Conservation (phyloP, 2,113 vertebrate species). For the Perca schrenkii region DNA sequence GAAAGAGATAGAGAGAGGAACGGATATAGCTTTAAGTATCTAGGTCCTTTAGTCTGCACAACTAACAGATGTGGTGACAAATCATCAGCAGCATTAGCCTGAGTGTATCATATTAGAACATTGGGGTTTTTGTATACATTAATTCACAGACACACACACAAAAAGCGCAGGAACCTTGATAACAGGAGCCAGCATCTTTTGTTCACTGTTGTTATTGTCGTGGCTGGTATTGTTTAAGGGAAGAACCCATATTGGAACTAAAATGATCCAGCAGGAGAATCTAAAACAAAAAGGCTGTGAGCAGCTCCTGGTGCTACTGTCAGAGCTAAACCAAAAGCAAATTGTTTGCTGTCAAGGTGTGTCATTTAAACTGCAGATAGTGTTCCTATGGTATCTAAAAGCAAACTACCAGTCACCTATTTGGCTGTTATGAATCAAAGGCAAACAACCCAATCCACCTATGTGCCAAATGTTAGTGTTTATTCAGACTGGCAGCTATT, state of each 20-base stretch:
- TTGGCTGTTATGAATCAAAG: slow-evolving; percentile 5
- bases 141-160: neutral
- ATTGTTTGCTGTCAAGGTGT: slow-evolving; percentile 1
- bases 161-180: neutral
- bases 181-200: slow-evolving; percentile 25
- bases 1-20: slow-evolving; percentile 19
- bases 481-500: slow-evolving; percentile 31
- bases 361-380: neutral
- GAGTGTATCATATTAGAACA: slow-evolving; percentile 23
- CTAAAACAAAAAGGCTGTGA: slow-evolving; percentile 8
- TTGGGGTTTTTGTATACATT: neutral
- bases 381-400: neutral
- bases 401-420: slow-evolving; percentile 2
- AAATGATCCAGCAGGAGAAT: slow-evolving; percentile 36
- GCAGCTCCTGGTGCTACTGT: neutral
- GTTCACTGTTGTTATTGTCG: slow-evolving; percentile 12
- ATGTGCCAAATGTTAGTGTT: slow-evolving; percentile 19
- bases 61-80: slow-evolving; percentile 28
- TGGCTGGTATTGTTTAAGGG: slow-evolving; percentile 9
- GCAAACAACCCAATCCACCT: slow-evolving; percentile 32
- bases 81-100: slow-evolving; percentile 40
- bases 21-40: slow-evolving; percentile 51
- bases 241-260: slow-evolving; percentile 6
- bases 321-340: slow-evolving; percentile 11
- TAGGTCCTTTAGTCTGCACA: slow-evolving; percentile 36